A percentile compares a stretch with the other conserved stretches of the same genome.
phyloP scores from a whole-genome alignment of 2,113 vertebrate species.

The Gallinago paraguaiae region DNA sequence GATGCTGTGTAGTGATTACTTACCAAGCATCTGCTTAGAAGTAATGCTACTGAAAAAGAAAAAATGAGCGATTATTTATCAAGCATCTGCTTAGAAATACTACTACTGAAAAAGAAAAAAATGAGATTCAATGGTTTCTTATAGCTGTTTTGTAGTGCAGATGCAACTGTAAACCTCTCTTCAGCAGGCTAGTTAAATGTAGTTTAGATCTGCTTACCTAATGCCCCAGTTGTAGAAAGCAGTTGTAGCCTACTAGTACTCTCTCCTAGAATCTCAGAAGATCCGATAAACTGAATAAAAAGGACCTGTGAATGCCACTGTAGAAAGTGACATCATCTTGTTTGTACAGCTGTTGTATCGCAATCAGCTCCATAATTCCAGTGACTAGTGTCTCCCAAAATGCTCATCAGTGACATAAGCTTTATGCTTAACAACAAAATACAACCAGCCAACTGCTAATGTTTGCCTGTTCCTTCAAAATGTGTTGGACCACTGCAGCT shows the following conservation, averaged over 20 bases:
- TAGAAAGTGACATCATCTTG: not conserved
- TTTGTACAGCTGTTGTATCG: not conserved
- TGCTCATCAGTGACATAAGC: not conserved
- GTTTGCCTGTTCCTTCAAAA: not conserved
- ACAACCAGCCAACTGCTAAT: not conserved
- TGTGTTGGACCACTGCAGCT: rapidly evolving
- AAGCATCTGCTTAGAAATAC: no score
- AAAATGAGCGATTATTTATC: no score
- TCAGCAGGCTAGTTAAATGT: not conserved
- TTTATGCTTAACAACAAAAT: not conserved
- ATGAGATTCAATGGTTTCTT: not conserved
- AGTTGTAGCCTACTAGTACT: not conserved
- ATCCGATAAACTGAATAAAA: not conserved
- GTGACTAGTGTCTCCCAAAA: rapidly evolving
- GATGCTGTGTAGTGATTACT: not conserved
- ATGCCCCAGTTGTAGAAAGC: not conserved
- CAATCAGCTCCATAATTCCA: not conserved
- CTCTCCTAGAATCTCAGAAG: not conserved
- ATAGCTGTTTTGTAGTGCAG: not conserved
- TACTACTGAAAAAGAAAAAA: no score
- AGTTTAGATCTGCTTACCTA: not conserved
- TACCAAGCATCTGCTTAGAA: not conserved
- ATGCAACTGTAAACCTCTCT: not conserved
- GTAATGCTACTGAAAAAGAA: not conserved
- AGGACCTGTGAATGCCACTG: not conserved